Conservation (phyloP, 2,113 vertebrate species). For the Eretmochelys imbricata region DNA sequence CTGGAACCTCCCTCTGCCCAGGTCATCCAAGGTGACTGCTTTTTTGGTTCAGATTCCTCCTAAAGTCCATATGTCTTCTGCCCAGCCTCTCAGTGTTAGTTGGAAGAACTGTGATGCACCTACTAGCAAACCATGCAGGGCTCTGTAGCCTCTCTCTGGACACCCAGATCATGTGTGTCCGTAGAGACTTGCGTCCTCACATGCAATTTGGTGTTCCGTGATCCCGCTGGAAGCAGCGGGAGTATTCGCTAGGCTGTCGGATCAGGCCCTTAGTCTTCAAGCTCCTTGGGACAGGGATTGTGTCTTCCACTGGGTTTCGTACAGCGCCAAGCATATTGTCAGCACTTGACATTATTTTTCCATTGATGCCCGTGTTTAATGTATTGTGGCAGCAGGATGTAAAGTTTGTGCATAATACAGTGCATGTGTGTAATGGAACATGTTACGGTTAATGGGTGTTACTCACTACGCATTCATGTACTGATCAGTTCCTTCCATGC, state of each 20-base stretch:
- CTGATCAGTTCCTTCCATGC: neutral
- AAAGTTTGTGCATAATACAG: fast-evolving
- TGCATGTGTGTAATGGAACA: neutral
- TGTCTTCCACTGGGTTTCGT: neutral
- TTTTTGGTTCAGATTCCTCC: too few relatives aligned
- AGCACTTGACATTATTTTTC: neutral
- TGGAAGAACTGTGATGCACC: too few relatives aligned
- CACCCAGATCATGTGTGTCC: neutral
- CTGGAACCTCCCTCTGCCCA: too few relatives aligned
- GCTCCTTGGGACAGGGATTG: neutral
- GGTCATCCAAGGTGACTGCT: too few relatives aligned
- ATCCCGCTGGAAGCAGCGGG: too few relatives aligned
- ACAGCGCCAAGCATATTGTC: neutral
- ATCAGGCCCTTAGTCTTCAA: neutral
- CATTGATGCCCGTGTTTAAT: neutral
- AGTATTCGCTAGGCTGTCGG: neutral
- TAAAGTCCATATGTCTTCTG: too few relatives aligned
- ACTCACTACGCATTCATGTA: neutral
- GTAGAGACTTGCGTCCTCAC: fast-evolving
- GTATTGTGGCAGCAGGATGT: neutral
- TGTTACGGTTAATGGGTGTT: neutral
- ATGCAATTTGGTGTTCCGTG: too few relatives aligned
- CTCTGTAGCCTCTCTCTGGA: neutral
- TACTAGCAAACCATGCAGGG: too few relatives aligned
- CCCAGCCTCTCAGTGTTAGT: too few relatives aligned